These are phyloP conservation scores for Oscheius sp. DNA, from an alignment of 2,888 invertebrate species.

Conservation along the genomic window DNA sequence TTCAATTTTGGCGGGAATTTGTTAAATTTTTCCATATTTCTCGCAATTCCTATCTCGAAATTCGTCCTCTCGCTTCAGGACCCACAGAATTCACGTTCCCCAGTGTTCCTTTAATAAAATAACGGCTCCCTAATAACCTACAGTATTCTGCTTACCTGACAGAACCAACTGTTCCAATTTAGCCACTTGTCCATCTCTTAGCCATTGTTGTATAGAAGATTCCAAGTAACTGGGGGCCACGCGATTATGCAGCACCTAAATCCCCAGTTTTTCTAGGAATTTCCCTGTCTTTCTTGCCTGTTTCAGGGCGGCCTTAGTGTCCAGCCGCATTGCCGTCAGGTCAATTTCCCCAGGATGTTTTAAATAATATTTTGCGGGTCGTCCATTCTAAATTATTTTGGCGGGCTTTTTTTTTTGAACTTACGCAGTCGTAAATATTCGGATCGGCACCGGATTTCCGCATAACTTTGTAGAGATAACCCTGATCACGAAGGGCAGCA, in stretches of 20 bases:
- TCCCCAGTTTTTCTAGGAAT: neutral
- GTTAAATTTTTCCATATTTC: too few species aligned
- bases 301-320: conserved; percentile 69
- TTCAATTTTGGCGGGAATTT: too few species aligned
- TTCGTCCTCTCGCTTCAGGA: too few species aligned
- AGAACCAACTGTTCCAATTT: conserved; percentile 71
- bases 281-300: conserved; percentile 46
- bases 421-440: conserved; percentile 78
- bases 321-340: conserved; percentile 70
- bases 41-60: too few species aligned
- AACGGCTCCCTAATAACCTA: neutral
- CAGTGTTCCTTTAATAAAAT: neutral
- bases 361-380: conserved; percentile 74
- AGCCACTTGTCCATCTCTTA: conserved; percentile 74
- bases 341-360: conserved; percentile 74
- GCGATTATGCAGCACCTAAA: conserved; percentile 69
- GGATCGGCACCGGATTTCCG: conserved; percentile 80
- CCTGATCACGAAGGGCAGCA: conserved; percentile 79
- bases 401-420: too few species aligned
- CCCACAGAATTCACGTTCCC: neutral
- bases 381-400: conserved; percentile 71
- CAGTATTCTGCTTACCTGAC: conserved; percentile 43
- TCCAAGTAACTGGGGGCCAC: conserved; percentile 73
- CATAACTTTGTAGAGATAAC: conserved; percentile 79
- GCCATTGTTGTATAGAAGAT: conserved; percentile 87